A percentile compares a stretch with the other conserved stretches of the same genome.
These are phyloP conservation scores for Pseudorhombus dupliciocellatus DNA, from an alignment of 2,113 vertebrate genomes.

Conservation along the genomic window DNA sequence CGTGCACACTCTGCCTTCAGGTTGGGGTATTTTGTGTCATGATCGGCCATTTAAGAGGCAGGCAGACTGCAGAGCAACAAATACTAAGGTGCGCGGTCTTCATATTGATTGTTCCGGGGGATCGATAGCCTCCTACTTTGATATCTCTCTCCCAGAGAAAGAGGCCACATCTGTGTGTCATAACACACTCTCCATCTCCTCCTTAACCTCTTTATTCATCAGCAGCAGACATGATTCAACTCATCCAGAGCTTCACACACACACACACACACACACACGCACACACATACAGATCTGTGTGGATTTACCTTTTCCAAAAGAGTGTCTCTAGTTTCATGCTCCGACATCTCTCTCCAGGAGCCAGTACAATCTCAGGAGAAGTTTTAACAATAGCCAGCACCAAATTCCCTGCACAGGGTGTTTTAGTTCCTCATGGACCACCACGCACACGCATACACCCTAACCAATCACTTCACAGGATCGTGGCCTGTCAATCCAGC, in stretches of 20 bases:
- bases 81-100: slow-evolving; percentile 73
- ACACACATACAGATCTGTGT: slow-evolving; percentile 53
- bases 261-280: slow-evolving; percentile 57
- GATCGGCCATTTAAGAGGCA: slow-evolving; percentile 64
- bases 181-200: slow-evolving; percentile 42
- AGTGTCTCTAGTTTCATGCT: slow-evolving; percentile 50
- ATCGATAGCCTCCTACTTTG: slow-evolving; percentile 77
- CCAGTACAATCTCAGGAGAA: slow-evolving; percentile 48
- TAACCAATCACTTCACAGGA: slow-evolving; percentile 57
- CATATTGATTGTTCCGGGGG: slow-evolving; percentile 66
- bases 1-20: slow-evolving; percentile 33
- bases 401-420: slow-evolving; percentile 20
- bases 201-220: slow-evolving; percentile 47
- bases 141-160: slow-evolving; percentile 74
- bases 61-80: slow-evolving; percentile 69
- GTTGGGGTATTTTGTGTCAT: slow-evolving; percentile 40
- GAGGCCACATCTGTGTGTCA: slow-evolving; percentile 54
- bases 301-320: slow-evolving; percentile 35
- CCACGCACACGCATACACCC: background rate
- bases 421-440: slow-evolving; percentile 20
- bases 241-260: slow-evolving; percentile 57
- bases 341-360: slow-evolving; percentile 50
- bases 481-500: slow-evolving; percentile 59
- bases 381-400: slow-evolving; percentile 31
- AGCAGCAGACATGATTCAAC: slow-evolving; percentile 47